Base-by-base conservation (phyloP, 2,113 vertebrate species). In the Bagarius yarrelli region DNA sequence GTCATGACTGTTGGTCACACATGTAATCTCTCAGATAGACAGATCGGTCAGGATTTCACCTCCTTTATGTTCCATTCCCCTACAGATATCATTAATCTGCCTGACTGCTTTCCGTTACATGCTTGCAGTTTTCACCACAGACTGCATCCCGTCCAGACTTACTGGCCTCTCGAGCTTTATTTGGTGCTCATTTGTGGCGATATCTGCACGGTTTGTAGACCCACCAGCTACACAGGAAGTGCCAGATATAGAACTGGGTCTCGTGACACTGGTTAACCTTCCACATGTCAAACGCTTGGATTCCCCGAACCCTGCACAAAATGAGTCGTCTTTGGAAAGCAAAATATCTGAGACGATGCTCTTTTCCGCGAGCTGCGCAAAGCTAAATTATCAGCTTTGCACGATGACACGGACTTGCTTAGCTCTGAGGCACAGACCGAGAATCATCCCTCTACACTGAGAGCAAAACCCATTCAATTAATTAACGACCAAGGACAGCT, bases 391-490 rank as follows among this genome's bases (percentile, higher is more conserved):
- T 81, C 78, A 27, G 15, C 32, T 21, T 47, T 30, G 19, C 3
- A 1, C 53, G 34, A 30, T 30, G 40, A 30, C 59, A 70, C 13
- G 57, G 76, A 75, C 50, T 21, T 16, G 47, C 64, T 80, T 69
- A 57, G 47, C 73, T 84, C 12, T 25, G 63, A 81, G 83, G 83
- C 78, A 60, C 34, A 55, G 64, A 80, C 18, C 5, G 18, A 25
- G 44, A 70, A 59, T 72, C 57, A 23, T 80, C 56, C 66, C 12
- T 69, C 59, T 67, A n/a, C 19, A 36, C 36, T 64, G 75, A 76
- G 81, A 64, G 50, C 71, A 57, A 72, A 86, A 86, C 80, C 40
- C 71, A 80, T 82, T 82, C 76, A 76, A 82, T 86, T 82, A 82
- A 84, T 77, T 40, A n/a, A 83, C 66, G 77, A 47, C 84, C 76